Percentiles rank a stretch among this genome's conserved stretches.
phyloP scores from a whole-genome alignment of 2,888 invertebrate species.

The Gastracanthus pulcherrimus region DNA sequence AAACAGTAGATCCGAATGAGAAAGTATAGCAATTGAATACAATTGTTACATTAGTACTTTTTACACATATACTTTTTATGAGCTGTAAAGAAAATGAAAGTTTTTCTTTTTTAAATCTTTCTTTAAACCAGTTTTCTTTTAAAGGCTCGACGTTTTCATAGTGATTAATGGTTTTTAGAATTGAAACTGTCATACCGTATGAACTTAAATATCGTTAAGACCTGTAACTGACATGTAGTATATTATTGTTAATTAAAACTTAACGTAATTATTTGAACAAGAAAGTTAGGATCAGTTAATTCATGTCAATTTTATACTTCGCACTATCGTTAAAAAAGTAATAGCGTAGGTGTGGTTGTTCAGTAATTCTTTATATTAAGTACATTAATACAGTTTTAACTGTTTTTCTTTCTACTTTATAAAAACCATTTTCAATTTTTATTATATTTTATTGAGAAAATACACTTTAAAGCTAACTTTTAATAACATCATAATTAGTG shows the following conservation, averaged over 20 bases:
- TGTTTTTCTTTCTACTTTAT: neutral
- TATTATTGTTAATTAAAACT: constrained; percentile 13
- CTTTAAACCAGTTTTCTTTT: constrained; percentile 21
- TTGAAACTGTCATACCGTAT: neutral
- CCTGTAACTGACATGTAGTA: neutral
- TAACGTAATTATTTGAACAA: neutral
- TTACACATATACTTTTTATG: neutral
- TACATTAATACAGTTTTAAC: too few species aligned
- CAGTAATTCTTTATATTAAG: too few species aligned
- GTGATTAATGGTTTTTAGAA: constrained; percentile 37
- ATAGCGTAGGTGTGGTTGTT: too few species aligned
- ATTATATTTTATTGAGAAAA: too few species aligned
- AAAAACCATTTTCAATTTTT: too few species aligned
- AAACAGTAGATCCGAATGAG: neutral
- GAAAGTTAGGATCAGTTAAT: too few species aligned
- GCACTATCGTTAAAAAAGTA: too few species aligned
- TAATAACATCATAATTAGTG: neutral
- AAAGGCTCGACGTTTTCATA: constrained; percentile 7
- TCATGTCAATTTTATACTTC: too few species aligned
- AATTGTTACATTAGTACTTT: constrained; percentile 15
- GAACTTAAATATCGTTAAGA: neutral
- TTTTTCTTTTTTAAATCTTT: constrained; percentile 16
- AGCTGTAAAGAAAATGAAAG: constrained; percentile 31
- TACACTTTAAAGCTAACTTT: neutral
- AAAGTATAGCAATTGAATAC: constrained; percentile 30